These are phyloP conservation scores for Apolygus lucorum DNA, from an alignment of 1,140 invertebrate species.

Conservation along the genomic window DNA sequence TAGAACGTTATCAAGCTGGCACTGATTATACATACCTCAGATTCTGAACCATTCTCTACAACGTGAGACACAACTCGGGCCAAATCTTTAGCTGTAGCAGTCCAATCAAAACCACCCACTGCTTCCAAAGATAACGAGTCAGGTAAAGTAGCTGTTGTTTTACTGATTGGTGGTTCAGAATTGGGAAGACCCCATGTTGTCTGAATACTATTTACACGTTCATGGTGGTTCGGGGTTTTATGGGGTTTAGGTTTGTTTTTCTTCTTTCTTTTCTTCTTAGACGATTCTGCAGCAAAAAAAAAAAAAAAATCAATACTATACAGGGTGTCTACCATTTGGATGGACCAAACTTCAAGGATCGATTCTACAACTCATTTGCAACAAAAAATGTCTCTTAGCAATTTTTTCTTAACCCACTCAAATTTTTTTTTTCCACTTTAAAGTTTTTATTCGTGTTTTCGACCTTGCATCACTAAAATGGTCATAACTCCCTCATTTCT, in stretches of 20 bases:
- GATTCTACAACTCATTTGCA: no score
- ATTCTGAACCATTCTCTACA: slow-evolving; percentile 7
- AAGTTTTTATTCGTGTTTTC: no score
- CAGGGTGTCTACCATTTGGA: no score
- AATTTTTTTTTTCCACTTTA: no score
- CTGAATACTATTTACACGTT: background rate
- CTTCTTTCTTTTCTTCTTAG: background rate
- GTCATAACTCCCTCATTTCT: no score
- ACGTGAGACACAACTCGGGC: slow-evolving; percentile 4
- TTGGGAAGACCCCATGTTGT: background rate
- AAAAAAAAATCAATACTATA: no score
- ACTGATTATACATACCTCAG: slow-evolving; percentile 22
- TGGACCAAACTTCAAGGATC: no score
- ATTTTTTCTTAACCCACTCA: no score
- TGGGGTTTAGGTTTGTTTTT: background rate
- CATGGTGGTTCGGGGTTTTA: no score
- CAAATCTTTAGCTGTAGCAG: slow-evolving; percentile 26
- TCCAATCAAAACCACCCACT: slow-evolving; percentile 22
- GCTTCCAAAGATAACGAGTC: slow-evolving; percentile 3
- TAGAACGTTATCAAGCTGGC: background rate
- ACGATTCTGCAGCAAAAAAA: background rate
- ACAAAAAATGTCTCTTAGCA: no score
- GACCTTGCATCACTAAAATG: no score
- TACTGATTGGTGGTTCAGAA: background rate
- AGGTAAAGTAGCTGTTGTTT: background rate